These are phyloP conservation scores for Acromyrmex echinatior DNA, from an alignment of 1,140 invertebrate genomes.

Conservation along the genomic window DNA sequence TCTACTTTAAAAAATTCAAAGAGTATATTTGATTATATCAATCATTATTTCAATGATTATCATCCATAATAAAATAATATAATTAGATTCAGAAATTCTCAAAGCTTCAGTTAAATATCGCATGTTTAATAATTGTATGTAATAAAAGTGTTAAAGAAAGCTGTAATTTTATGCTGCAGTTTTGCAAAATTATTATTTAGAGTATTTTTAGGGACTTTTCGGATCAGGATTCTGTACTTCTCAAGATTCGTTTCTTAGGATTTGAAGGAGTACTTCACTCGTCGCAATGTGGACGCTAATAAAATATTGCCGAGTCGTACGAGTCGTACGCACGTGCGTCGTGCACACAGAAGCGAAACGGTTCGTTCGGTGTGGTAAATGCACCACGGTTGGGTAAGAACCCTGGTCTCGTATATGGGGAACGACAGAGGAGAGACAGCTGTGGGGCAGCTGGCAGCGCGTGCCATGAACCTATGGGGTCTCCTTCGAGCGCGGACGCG, in stretches of 20 bases:
- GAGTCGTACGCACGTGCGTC: constrained; percentile 64
- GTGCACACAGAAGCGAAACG: constrained; percentile 68
- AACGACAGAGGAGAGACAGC: constrained; percentile 83
- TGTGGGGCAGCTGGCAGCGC: constrained; percentile 87
- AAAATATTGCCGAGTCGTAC: constrained; percentile 56
- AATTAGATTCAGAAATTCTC: not conserved
- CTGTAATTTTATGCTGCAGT: not conserved
- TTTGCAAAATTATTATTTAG: too few relatives aligned
- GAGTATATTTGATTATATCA: not conserved
- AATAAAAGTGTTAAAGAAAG: not conserved
- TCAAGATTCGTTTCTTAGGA: constrained; percentile 21
- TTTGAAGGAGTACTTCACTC: not conserved
- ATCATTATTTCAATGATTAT: not conserved
- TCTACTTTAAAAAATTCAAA: too few relatives aligned
- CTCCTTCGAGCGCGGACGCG: constrained; percentile 79
- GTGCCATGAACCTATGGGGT: constrained; percentile 87
- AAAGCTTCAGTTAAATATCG: not conserved
- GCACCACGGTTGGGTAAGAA: constrained; percentile 81
- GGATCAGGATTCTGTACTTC: not conserved
- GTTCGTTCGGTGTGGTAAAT: constrained; percentile 80
- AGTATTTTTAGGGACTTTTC: not conserved
- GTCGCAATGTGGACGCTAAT: constrained; percentile 37
- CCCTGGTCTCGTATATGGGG: constrained; percentile 75
- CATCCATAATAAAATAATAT: not conserved
- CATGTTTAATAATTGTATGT: not conserved